Percentiles rank a stretch among this genome's conserved stretches.
phyloP scores from a whole-genome alignment of 2,113 vertebrate genomes.

The Dipodomys spectabilis region DNA sequence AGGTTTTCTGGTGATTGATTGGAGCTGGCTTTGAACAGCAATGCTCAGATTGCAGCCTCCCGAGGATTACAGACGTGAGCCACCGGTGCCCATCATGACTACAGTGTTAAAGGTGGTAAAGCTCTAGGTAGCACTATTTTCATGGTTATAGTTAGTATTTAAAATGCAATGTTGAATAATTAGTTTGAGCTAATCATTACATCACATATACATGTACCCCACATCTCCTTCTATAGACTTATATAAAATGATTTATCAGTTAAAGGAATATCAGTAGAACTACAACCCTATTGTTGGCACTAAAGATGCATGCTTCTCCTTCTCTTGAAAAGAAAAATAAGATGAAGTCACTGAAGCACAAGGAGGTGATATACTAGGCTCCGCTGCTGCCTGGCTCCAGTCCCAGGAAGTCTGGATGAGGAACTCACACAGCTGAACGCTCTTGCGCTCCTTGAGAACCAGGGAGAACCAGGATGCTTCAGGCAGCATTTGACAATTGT shows the following conservation, averaged over 20 bases:
- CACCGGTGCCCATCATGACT: no score
- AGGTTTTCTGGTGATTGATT: no score
- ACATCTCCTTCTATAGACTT: no score
- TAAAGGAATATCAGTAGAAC: background rate
- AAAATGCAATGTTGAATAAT: background rate
- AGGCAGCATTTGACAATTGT: background rate
- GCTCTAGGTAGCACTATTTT: no score
- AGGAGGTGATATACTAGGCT: fast-evolving
- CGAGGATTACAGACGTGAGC: no score
- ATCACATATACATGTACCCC: background rate
- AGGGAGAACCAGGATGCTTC: fast-evolving
- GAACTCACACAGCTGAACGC: background rate
- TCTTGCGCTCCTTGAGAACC: background rate
- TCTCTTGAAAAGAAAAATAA: background rate
- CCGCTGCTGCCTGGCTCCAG: fast-evolving
- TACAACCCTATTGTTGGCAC: background rate
- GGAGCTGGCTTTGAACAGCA: no score
- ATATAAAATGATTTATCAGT: background rate
- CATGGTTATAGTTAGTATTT: no score
- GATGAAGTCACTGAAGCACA: background rate
- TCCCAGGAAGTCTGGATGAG: background rate
- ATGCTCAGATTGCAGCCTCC: no score
- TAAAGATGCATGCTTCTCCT: background rate
- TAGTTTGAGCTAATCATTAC: background rate
- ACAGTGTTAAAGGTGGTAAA: no score